A percentile compares a stretch with the other conserved stretches of the same genome.
Evolutionary conservation across 2,113 vertebrate genomes (phyloP).

Genomic region (Atractosteus spatula): DNA sequence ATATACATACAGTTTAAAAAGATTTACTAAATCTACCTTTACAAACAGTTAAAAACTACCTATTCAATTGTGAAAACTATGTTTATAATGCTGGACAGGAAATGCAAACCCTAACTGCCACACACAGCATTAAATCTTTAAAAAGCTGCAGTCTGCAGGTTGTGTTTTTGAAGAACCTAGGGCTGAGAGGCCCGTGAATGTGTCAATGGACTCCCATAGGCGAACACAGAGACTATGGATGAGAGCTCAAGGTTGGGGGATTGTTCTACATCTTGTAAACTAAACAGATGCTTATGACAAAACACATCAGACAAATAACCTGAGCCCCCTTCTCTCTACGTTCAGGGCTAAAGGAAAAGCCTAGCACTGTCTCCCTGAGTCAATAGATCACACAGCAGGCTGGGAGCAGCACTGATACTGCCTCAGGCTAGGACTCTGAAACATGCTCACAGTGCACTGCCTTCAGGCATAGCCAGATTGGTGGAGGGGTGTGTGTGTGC

Average conservation of each 20-base stretch:
- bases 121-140: too few species aligned
- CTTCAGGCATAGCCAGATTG: too few species aligned
- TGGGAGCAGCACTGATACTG: background rate
- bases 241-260: conserved; percentile 31
- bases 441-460: background rate
- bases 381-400: conserved; percentile 32
- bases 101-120: too few species aligned
- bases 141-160: too few species aligned
- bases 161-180: too few species aligned
- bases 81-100: too few species aligned
- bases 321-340: conserved; percentile 21
- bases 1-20: too few species aligned
- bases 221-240: conserved; percentile 28
- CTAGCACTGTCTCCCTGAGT: conserved; percentile 19
- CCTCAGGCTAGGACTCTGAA: conserved; percentile 2
- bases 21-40: too few species aligned
- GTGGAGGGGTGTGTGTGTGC: too few species aligned
- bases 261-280: conserved; percentile 38
- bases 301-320: conserved; percentile 38
- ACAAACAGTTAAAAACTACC: too few species aligned
- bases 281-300: conserved; percentile 44
- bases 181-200: conserved; percentile 27
- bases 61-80: too few species aligned
- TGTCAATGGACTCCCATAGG: conserved; percentile 44
- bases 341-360: conserved; percentile 28